Evolutionary conservation across 2,113 vertebrate species (phyloP).

Genomic region (Semnornis frantzii): DNA sequence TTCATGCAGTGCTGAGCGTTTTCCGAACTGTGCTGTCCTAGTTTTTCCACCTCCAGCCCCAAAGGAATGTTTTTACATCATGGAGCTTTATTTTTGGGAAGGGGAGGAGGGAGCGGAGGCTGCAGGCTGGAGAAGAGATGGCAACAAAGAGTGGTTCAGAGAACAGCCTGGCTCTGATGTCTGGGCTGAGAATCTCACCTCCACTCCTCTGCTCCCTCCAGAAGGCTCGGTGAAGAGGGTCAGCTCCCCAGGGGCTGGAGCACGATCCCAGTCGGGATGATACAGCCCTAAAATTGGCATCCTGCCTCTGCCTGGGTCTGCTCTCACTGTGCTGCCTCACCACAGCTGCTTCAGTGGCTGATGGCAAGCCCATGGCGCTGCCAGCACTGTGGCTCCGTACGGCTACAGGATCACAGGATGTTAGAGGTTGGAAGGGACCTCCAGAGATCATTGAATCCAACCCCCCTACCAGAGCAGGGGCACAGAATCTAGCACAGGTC

Average conservation of each 20-base stretch:
- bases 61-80: conserved; percentile 74
- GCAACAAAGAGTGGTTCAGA: conserved; percentile 36
- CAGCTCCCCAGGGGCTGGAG: not conserved
- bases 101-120: conserved; percentile 55
- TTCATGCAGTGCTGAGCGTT: conserved; percentile 68
- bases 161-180: conserved; percentile 21
- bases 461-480: no score
- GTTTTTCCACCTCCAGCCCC: conserved; percentile 72
- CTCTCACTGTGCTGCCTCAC: not conserved
- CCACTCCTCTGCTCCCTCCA: not conserved
- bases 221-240: not conserved
- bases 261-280: not conserved
- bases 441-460: no score
- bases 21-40: conserved; percentile 66
- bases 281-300: not conserved
- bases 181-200: not conserved
- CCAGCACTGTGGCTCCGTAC: not conserved
- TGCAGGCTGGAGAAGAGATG: not conserved
- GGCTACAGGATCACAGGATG: not conserved
- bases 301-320: not conserved
- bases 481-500: no score
- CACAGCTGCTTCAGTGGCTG: not conserved
- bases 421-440: no score
- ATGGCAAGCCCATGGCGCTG: not conserved
- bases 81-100: conserved; percentile 64